Conservation (phyloP, 2,888 invertebrate species). For the Caenorhabditis angaria region DNA sequence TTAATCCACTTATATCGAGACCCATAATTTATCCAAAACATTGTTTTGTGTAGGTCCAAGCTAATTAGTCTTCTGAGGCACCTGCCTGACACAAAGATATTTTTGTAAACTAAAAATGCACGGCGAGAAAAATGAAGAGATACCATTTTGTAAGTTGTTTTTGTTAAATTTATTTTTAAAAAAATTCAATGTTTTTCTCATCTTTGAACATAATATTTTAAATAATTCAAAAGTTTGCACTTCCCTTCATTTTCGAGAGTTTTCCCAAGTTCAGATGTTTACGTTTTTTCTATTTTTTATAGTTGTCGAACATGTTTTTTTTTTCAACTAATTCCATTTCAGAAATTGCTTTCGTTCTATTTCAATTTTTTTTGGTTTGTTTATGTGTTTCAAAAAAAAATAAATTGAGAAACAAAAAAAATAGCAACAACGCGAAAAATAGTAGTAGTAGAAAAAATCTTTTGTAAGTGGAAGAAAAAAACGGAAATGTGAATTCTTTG, state of each 20-base stretch:
- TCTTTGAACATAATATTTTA: neutral
- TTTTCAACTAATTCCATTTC: too few relatives aligned
- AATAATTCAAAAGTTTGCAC: neutral
- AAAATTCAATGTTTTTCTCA: neutral
- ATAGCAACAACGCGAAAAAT: neutral
- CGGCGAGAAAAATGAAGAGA: neutral
- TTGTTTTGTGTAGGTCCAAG: neutral
- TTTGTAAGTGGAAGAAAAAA: slow-evolving; percentile 28
- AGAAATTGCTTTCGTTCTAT: too few relatives aligned
- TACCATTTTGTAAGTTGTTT: slow-evolving; percentile 6
- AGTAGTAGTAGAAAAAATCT: neutral
- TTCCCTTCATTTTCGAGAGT: neutral
- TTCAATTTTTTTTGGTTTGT: slow-evolving; percentile 5
- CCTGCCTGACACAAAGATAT: neutral
- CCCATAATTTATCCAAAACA: slow-evolving; percentile 1
- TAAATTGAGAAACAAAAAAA: slow-evolving; percentile 30
- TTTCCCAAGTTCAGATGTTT: neutral
- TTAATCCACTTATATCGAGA: slow-evolving; percentile 1
- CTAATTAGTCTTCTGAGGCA: neutral
- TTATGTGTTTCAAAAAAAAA: slow-evolving; percentile 14
- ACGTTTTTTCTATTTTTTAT: too few relatives aligned
- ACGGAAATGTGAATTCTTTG: slow-evolving; percentile 24
- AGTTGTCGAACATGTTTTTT: too few relatives aligned
- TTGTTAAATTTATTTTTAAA: neutral
- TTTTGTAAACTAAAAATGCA: neutral